phyloP scores from a whole-genome alignment of 2,113 vertebrate genomes.

The Balaenoptera acutorostrata region DNA sequence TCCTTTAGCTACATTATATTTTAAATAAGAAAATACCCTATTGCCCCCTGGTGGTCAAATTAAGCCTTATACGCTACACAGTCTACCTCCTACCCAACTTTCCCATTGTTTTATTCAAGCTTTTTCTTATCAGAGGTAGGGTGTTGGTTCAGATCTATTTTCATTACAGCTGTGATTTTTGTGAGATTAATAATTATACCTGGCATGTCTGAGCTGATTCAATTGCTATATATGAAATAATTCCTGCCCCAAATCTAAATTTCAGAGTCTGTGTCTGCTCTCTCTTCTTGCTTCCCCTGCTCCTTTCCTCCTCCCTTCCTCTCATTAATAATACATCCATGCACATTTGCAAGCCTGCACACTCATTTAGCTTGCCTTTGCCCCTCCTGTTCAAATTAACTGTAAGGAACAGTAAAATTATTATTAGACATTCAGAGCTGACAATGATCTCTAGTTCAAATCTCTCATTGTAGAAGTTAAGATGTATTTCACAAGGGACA shows the following conservation, averaged over 20 bases:
- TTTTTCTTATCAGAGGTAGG: background rate
- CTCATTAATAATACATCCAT: background rate
- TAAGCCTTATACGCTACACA: background rate
- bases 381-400: background rate
- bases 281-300: background rate
- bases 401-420: background rate
- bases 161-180: background rate
- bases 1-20: background rate
- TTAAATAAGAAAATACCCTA: conserved; percentile 29
- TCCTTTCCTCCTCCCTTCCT: background rate
- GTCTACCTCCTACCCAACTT: accelerated
- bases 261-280: background rate
- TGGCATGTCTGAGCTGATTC: background rate
- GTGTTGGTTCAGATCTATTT: background rate
- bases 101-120: background rate
- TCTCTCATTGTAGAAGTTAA: background rate
- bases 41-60: conserved; percentile 63
- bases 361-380: background rate
- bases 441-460: background rate
- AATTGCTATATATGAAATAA: background rate
- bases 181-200: background rate
- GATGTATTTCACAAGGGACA: background rate
- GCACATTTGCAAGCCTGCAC: background rate
- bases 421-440: background rate
- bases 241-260: background rate